These are phyloP conservation scores for Dunckerocampus dactyliophorus DNA, from an alignment of 2,113 vertebrate genomes.

Conservation along the genomic window DNA sequence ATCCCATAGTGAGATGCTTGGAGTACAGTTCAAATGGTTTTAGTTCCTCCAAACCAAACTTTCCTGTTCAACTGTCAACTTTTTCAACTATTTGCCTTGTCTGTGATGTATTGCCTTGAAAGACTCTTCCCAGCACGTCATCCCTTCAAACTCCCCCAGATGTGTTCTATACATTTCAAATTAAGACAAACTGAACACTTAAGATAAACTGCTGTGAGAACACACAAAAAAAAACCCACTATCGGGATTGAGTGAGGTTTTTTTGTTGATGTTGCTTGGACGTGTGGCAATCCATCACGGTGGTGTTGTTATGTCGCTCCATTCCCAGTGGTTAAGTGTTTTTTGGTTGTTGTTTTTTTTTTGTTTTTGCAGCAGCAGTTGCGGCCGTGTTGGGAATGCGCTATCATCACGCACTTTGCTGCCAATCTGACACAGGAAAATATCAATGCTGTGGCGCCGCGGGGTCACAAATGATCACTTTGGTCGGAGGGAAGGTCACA, in stretches of 20 bases:
- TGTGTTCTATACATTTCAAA: constrained; percentile 43
- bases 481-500: constrained; percentile 23
- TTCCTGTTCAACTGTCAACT: neutral
- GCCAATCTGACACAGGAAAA: constrained; percentile 28
- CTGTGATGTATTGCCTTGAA: constrained; percentile 8
- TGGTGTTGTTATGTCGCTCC: constrained; percentile 32
- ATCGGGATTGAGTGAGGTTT: neutral
- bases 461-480: constrained; percentile 34
- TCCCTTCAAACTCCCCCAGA: constrained; percentile 54
- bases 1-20: no score
- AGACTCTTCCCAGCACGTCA: constrained; percentile 33
- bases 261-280: constrained; percentile 28
- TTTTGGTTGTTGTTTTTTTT: no score
- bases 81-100: neutral
- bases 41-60: neutral
- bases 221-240: neutral
- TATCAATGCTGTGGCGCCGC: constrained; percentile 40
- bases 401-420: constrained; percentile 26
- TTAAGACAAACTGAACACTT: constrained; percentile 30
- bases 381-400: constrained; percentile 29
- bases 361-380: neutral
- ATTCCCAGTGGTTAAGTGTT: constrained; percentile 27
- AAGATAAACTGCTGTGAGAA: constrained; percentile 32
- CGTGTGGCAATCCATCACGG: constrained; percentile 42
- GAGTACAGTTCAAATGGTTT: no score